Base-by-base conservation (phyloP, 2,888 invertebrate genomes). In the Heliconius sara region DNA sequence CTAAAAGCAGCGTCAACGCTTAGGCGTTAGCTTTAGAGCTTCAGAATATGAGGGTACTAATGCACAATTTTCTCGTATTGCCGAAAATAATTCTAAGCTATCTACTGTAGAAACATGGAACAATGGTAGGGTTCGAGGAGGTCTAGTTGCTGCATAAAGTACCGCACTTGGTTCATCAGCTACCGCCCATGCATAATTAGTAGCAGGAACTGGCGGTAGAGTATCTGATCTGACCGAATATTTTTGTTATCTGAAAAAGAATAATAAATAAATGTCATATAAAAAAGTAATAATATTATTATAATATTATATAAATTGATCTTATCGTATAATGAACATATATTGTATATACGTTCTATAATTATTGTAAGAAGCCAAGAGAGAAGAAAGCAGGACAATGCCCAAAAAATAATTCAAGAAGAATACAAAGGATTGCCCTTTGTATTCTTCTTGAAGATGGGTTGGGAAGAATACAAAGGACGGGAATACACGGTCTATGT, bases 331-430 rank as follows among this genome's bases (percentile, higher is more conserved):
- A 98, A 90, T 97, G 97, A 65, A 97, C 96, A 88, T 97, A 97
- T 75, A 97, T 97, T 10, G 98, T 98, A 88, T 97, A 27, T 27
- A 27, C 97, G 97, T 88, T 98, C 97, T 84, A 97, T 97, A 74
- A 97, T 93, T 84, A 98, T 96, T 78, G 98, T 92, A 76, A 98
- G 95, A 43, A 98, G 98, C 98, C 98, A 98, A n/a, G 97, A 97
- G 34, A 98, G 95, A 25, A 98, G 95, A 5, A 97, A 91, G 84
- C 97, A 96, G 63, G 97, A 97, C 1, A 97, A 94, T 39, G 4
- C 34, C 6, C 0, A 34, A 91, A 97, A 98, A 30, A 97, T 95
- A 77, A 96, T 89, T 82, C 97, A 96, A 74, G 97, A 96, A 4
- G 97, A 96, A 86, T 96, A 96, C 97, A 97, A 97, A 1, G 97